Percentiles rank a stretch among this genome's conserved stretches.
These are phyloP conservation scores for Bellardia pandia DNA, from an alignment of 2,888 invertebrate species.

Conservation along the genomic window DNA sequence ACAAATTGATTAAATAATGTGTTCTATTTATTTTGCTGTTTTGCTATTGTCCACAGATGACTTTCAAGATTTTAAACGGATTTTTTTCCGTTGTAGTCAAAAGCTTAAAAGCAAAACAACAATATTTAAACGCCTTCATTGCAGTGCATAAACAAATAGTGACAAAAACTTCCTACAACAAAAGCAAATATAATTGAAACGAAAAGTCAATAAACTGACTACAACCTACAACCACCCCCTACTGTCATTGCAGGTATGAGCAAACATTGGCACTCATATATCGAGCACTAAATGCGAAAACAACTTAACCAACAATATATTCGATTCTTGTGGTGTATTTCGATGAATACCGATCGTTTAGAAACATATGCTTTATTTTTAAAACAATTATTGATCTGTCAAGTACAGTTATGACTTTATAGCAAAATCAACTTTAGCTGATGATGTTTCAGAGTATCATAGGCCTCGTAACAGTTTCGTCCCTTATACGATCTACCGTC, in stretches of 20 bases:
- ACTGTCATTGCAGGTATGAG: neutral
- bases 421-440: no score
- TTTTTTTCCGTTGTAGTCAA: constrained; percentile 1
- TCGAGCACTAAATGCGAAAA: no score
- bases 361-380: no score
- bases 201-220: constrained; percentile 67
- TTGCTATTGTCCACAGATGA: constrained; percentile 1
- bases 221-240: constrained; percentile 28
- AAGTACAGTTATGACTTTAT: no score
- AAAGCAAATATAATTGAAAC: constrained; percentile 34
- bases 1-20: constrained; percentile 44
- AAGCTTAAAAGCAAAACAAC: constrained; percentile 14
- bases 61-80: constrained; percentile 16
- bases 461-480: no score
- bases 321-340: no score
- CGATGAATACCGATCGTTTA: no score
- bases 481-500: no score
- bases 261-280: neutral
- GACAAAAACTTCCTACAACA: constrained; percentile 65
- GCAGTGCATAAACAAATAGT: constrained; percentile 36
- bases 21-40: constrained; percentile 18
- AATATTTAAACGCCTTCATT: constrained; percentile 48
- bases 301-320: no score
- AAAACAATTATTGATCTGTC: no score
- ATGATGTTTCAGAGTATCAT: no score